Base-by-base conservation (phyloP, 2,113 vertebrate genomes). In the Atrichornis clamosus region DNA sequence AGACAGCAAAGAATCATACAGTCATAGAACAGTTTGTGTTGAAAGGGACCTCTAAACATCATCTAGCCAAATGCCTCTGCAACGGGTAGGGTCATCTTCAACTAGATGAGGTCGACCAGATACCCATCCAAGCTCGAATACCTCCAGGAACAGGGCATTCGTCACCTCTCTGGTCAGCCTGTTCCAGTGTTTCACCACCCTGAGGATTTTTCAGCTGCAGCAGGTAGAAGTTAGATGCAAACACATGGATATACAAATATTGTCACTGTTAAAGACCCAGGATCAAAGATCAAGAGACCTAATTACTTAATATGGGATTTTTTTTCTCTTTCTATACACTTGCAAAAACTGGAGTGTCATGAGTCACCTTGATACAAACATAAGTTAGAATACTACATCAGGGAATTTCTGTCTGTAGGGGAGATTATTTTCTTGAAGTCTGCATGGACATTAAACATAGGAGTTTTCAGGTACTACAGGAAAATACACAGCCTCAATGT, bases 231-330 rank as follows among this genome's bases (percentile, higher is more conserved):
- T 42, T 90, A 94, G 69, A 90, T 79, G 74, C 73, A 96, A 96
- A 93, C 41, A 94, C 30, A 59, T 49, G 68, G 68, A 39, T 74
- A 41, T 46, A 62, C 55, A 86, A 96, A 93, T 89, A 85, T 35
- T 65, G 70, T 70, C 78, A 72, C 59, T 96, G n/a, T 67, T 80
- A 89, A 82, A 89, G 50, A 44, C 44, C 83, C 70, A 93, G 59
- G 82, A 97, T 75, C 95, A 96, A 96, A 92, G 75, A 95, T 93
- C 69, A 97, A 91, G 83, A 87, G 15, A 93, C 63, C n/a, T 87
- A 94, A 97, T 93, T 94, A 85, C 52, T 68, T 76, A 80, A 80
- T 46, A 88, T 60, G 46, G 68, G 53, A 44, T 32, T 32, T 52
- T 47, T 93, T 14, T 5, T 9, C 21, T 21, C 14, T 23, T 49